Percentiles rank a stretch among this genome's conserved stretches.
These are phyloP conservation scores for Morpho achilles DNA, from an alignment of 2,888 invertebrate species.

Conservation along the genomic window DNA sequence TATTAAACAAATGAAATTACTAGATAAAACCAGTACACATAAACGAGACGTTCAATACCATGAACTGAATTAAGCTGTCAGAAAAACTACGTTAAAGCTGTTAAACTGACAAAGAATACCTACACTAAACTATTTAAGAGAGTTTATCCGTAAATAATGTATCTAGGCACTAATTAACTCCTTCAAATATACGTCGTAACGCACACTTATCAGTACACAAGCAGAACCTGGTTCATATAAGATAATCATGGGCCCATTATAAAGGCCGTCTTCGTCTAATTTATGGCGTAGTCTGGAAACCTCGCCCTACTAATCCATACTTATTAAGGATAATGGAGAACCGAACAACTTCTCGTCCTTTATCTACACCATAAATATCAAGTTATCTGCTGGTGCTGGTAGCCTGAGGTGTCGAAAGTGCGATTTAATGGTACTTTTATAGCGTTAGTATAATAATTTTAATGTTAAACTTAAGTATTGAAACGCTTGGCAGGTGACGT, in stretches of 20 bases:
- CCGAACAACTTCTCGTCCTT: constrained; percentile 70
- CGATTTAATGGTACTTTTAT: constrained; percentile 58
- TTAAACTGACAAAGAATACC: constrained; percentile 26
- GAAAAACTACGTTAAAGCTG: constrained; percentile 16
- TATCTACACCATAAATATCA: constrained; percentile 66
- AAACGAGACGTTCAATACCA: not conserved
- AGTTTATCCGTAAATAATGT: constrained; percentile 29
- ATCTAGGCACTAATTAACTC: constrained; percentile 51
- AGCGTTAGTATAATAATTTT: constrained; percentile 44
- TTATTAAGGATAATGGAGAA: constrained; percentile 76
- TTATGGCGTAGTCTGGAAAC: constrained; percentile 58
- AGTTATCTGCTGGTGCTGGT: constrained; percentile 47
- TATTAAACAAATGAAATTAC: not conserved
- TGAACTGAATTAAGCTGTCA: constrained; percentile 9
- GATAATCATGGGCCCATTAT: constrained; percentile 63
- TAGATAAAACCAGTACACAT: too few species aligned
- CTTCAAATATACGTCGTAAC: constrained; percentile 62
- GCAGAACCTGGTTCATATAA: constrained; percentile 52
- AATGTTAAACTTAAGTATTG: constrained; percentile 35
- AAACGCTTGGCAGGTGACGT: constrained; percentile 26
- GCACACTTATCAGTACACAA: constrained; percentile 62
- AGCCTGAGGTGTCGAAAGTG: constrained; percentile 62
- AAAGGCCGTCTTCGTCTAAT: constrained; percentile 60
- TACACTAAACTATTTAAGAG: constrained; percentile 35
- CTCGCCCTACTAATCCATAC: constrained; percentile 72